Percentiles rank a stretch among this genome's conserved stretches.
phyloP scores from a whole-genome alignment of 2,888 invertebrate species.

The Aspidiotus destructor region DNA sequence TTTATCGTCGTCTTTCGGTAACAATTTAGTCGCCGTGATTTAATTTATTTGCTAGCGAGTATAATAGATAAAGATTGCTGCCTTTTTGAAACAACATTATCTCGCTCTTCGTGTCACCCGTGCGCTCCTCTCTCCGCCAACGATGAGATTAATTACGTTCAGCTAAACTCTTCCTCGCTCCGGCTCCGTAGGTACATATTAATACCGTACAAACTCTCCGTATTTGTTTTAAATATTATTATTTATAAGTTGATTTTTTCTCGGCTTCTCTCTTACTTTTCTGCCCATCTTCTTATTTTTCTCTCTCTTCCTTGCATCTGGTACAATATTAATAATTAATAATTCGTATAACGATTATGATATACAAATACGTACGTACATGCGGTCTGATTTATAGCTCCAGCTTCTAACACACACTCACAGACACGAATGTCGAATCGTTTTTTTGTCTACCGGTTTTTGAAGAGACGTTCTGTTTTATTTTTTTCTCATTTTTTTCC shows the following conservation, averaged over 20 bases:
- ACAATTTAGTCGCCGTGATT: constrained; percentile 1
- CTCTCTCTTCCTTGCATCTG: not conserved
- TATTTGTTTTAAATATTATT: too few species aligned
- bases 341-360: not conserved
- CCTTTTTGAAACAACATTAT: constrained; percentile 3
- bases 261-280: too few species aligned
- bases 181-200: too few species aligned
- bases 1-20: not conserved
- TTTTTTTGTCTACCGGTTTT: constrained; percentile 1
- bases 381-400: constrained; percentile 1
- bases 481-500: not conserved
- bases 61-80: constrained; percentile 2
- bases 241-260: too few species aligned
- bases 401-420: not conserved
- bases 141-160: not conserved
- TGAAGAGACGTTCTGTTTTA: not conserved
- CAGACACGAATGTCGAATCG: not conserved
- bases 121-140: not conserved
- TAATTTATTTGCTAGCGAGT: constrained; percentile 1
- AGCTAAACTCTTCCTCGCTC: not conserved
- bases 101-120: not conserved
- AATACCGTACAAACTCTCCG: too few species aligned
- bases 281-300: too few species aligned
- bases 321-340: constrained; percentile 4
- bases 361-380: not conserved